Evolutionary conservation across 2,113 vertebrate genomes (phyloP).

Genomic region (Excalfactoria chinensis): DNA sequence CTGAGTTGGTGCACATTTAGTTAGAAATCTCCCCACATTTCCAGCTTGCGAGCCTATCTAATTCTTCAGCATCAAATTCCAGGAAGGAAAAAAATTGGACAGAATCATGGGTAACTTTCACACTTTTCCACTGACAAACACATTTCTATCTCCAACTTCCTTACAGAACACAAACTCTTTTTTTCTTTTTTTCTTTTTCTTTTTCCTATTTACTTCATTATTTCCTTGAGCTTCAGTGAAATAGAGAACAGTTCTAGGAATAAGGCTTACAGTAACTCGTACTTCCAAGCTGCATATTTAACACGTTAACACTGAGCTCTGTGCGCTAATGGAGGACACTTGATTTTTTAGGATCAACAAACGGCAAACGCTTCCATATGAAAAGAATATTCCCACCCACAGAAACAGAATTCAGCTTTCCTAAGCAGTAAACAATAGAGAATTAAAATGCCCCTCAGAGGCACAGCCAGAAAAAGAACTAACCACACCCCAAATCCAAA

Average conservation of each 20-base stretch:
- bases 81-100: not conserved
- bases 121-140: not conserved
- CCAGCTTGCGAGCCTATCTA: not conserved
- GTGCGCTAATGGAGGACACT: not conserved
- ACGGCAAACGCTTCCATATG: constrained; percentile 41
- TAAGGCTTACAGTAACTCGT: not conserved
- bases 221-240: not conserved
- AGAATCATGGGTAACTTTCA: not conserved
- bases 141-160: not conserved
- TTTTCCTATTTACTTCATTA: constrained; percentile 1
- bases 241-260: constrained; percentile 1
- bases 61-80: not conserved
- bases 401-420: constrained; percentile 37
- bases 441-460: constrained; percentile 9
- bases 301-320: not conserved
- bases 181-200: not conserved
- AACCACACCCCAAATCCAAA: constrained; percentile 23
- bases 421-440: constrained; percentile 24
- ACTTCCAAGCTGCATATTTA: not conserved
- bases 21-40: not conserved
- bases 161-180: not conserved
- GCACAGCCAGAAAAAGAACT: constrained; percentile 23
- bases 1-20: not conserved
- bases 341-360: constrained; percentile 15
- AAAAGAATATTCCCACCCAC: constrained; percentile 45